Percentiles rank a stretch among this genome's conserved stretches.
phyloP scores from a whole-genome alignment of 2,113 vertebrate species.

The Pelodiscus sinensis region DNA sequence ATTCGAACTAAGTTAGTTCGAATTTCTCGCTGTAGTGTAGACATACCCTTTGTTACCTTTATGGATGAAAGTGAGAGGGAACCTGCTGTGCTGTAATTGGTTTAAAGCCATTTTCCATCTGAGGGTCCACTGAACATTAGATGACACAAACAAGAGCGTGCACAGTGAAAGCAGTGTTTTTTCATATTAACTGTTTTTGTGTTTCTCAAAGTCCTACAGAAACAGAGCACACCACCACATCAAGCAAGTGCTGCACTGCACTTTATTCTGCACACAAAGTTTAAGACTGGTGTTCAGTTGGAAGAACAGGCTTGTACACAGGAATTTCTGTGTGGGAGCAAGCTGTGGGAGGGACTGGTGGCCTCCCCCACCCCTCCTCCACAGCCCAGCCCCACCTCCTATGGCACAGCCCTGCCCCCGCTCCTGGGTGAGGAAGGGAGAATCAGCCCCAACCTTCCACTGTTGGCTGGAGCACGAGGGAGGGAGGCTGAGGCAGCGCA shows the following conservation, averaged over 20 bases:
- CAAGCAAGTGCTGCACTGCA: slow-evolving; percentile 31
- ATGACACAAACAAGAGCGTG: fast-evolving
- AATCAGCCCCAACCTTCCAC: too few relatives aligned
- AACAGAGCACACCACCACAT: slow-evolving; percentile 24
- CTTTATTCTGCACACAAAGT: slow-evolving; percentile 38
- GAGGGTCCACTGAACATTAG: not conserved
- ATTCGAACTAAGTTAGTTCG: too few relatives aligned
- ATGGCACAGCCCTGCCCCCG: too few relatives aligned
- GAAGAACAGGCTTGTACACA: not conserved
- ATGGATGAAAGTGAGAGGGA: not conserved
- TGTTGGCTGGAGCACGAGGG: not conserved
- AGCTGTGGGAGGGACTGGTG: too few relatives aligned
- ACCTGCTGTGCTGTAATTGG: fast-evolving
- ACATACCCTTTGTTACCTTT: not conserved
- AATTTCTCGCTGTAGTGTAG: too few relatives aligned
- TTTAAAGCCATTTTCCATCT: not conserved
- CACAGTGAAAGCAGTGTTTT: slow-evolving; percentile 6
- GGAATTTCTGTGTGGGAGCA: too few relatives aligned
- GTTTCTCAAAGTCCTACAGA: slow-evolving; percentile 16
- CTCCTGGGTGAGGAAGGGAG: too few relatives aligned
- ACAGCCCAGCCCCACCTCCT: too few relatives aligned
- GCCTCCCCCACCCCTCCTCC: too few relatives aligned
- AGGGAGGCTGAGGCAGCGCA: too few relatives aligned
- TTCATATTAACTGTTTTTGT: not conserved
- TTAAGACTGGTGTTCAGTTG: slow-evolving; percentile 44